Evolutionary conservation across 1,140 invertebrate genomes (phyloP), one percentile per base, ranked within the genome.

Genomic region (Latrodectus geometricus): DNA sequence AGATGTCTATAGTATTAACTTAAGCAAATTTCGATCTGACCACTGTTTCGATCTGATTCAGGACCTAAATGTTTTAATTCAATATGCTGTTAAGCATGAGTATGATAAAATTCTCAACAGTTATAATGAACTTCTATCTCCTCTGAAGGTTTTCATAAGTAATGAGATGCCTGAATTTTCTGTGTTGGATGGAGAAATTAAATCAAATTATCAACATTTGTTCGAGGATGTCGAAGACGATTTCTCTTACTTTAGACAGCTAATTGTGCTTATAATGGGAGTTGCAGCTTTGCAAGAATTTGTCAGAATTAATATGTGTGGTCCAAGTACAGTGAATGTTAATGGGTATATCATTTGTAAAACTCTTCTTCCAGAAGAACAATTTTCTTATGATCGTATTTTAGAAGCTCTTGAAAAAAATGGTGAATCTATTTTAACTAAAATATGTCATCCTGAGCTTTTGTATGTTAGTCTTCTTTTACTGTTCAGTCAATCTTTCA

Each of bases 281-380:
- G 91, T 94, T 70, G 91, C 94, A 17, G 93, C 93, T 85, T 90
- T 96, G 15, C 92, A 95, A 78, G 91, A 93, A 65, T 97, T 97
- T 92, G 93, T 95, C 84, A 95, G 96, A 91, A 92, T 92, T 61
- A 97, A 97, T 91, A 97, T 95, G 93, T 94, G 94, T 83, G 95
- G 96, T 12, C 95, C 95, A n/a, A 90, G 92, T 52, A 89, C 91
- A 15, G 35, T 17, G 0, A n/a, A 78, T 69, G 76, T 88, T 14
- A 89, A 83, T 54, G 61, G 81, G 20, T 88, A 90, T 50, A 72
- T 48, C 52, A 84, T 70, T 87, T 87, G 17, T 23, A 56, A 50
- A 12, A 35, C 21, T 49, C 9, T 66, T 23, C 61, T 78, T n/a
- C 21, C 56, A 9, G 23, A 61, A 48, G 48, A 50, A 17, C 4